Base-by-base conservation (phyloP, 2,113 vertebrate genomes). In the Australoheros scitulus region DNA sequence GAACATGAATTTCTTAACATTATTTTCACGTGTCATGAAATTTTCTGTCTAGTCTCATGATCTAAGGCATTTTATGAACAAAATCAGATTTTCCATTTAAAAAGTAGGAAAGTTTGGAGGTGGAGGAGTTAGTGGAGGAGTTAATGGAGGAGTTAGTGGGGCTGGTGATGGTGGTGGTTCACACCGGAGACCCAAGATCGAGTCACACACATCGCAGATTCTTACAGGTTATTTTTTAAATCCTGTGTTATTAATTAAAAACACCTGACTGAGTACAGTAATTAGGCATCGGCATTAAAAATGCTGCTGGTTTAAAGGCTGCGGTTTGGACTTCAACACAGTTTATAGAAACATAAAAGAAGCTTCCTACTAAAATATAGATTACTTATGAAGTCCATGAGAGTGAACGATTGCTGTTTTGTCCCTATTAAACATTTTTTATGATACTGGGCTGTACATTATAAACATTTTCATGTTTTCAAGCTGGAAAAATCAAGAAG, bases 11-110 rank as follows among this genome's bases (percentile, higher is more conserved):
- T 65, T 65, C 36, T 43, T n/a, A 2, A 18, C 11, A 18, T 43
- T 43, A 38, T 65, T 22, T 10, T 65, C n/a, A 65, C 43, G 63
- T 65, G n/a, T 0, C 0, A 34, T 2, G 6, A 6, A 34, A 10
- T 38, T 41, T 24, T 0, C 1, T 0, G 15, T 43, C 38, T 43
- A 36, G 13, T 65, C 36, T 7, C 3, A 3, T 3, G 26, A 43
- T 17, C 63, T 15, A 24, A 43, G 38, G 11, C 15, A 2, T 0
- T 14, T 0, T 1, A 41, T 68, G 38, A 68, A 1, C 22, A 0
- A 1, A 47, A 6, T 68, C 4, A 43, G 24, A 24, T 68, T 68
- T 68, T 68, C 64, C 43, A 15, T 68, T 26, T 68, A 11, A 68
- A 26, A 2, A 4, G 15, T 26, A 6, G 38, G 2, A 47, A 68